Conservation (phyloP, 1,140 invertebrate genomes). For the Dendroctonus valens region DNA sequence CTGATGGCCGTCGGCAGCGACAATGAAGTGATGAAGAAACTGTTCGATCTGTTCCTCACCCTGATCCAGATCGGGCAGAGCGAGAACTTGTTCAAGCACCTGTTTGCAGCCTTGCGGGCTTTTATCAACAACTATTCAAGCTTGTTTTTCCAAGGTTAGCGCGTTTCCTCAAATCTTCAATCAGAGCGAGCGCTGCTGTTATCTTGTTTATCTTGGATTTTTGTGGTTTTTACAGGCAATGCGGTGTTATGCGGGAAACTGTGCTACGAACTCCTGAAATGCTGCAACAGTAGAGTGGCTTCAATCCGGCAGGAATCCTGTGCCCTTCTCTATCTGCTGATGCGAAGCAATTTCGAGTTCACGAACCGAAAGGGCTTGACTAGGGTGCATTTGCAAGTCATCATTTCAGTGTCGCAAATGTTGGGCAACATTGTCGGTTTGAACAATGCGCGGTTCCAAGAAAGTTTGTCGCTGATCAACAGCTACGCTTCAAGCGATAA, state of each 20-base stretch:
- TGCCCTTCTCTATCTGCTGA: conserved; percentile 84
- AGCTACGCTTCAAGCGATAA: conserved; percentile 91
- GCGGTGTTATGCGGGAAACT: conserved; percentile 80
- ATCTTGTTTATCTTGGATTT: conserved; percentile 8
- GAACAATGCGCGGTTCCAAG: conserved; percentile 88
- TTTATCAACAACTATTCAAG: conserved; percentile 90
- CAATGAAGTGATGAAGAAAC: conserved; percentile 73
- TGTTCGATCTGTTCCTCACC: conserved; percentile 80
- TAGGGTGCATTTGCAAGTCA: conserved; percentile 82
- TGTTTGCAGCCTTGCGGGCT: conserved; percentile 85
- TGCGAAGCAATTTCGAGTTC: conserved; percentile 92
- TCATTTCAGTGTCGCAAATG: conserved; percentile 90
- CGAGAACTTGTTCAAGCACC: conserved; percentile 83
- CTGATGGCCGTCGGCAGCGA: conserved; percentile 67
- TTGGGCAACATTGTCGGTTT: conserved; percentile 82
- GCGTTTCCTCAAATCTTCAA: not conserved
- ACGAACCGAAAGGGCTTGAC: conserved; percentile 78
- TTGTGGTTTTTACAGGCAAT: conserved; percentile 60
- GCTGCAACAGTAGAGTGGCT: conserved; percentile 77
- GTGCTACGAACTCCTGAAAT: conserved; percentile 77
- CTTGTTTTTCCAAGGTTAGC: conserved; percentile 74
- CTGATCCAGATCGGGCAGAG: conserved; percentile 88
- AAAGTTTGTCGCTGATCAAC: conserved; percentile 88
- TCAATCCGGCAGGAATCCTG: conserved; percentile 84
- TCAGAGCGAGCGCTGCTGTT: not conserved